phyloP scores from a whole-genome alignment of 2,888 invertebrate genomes.

The Macrosiphum euphorbiae region DNA sequence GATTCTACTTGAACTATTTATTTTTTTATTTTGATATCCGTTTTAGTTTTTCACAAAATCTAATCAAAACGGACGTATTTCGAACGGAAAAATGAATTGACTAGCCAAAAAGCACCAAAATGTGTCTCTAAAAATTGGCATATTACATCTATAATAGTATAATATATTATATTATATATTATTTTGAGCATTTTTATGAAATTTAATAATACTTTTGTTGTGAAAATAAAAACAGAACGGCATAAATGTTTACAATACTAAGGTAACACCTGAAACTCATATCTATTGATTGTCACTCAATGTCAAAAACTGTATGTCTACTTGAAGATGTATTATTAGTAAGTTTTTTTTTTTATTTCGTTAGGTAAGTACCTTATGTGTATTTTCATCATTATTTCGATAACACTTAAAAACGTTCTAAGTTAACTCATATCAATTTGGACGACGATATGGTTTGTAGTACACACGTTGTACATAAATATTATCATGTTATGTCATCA shows the following conservation, averaged over 20 bases:
- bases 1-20: constrained; percentile 23
- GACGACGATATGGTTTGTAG: constrained; percentile 27
- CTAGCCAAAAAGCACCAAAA: constrained; percentile 56
- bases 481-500: not conserved
- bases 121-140: constrained; percentile 39
- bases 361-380: too few species aligned
- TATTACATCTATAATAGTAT: constrained; percentile 44
- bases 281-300: constrained; percentile 61
- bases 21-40: not conserved
- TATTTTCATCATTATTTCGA: not conserved
- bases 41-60: not conserved
- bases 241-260: constrained; percentile 24
- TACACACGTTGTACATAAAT: not conserved
- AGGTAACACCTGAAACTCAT: constrained; percentile 49
- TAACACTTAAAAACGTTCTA: not conserved
- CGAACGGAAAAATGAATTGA: constrained; percentile 54
- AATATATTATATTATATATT: constrained; percentile 20
- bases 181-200: constrained; percentile 59
- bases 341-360: not conserved
- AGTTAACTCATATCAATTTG: constrained; percentile 38
- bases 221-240: constrained; percentile 30
- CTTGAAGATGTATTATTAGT: not conserved
- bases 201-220: constrained; percentile 29
- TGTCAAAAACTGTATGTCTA: constrained; percentile 36
- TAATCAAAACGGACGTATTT: constrained; percentile 24